A percentile compares a stretch with the other conserved stretches of the same genome.
Evolutionary conservation across 1,140 invertebrate species (phyloP).

Genomic region (Tetramorium alpestre): DNA sequence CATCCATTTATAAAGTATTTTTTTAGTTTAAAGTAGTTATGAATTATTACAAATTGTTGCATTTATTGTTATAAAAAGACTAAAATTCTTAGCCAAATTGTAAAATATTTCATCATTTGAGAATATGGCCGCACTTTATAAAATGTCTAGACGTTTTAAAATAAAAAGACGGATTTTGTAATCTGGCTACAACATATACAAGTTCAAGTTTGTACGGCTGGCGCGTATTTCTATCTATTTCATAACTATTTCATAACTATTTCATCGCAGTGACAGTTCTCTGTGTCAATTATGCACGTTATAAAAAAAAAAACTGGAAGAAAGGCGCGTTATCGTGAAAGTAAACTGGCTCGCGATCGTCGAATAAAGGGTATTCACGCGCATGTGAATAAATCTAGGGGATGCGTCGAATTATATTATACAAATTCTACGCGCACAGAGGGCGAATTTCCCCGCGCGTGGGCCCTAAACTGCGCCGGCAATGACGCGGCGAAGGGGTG

Average conservation of each 20-base stretch:
- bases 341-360: background rate
- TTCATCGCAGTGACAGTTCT: background rate
- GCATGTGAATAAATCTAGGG: background rate
- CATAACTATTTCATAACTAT: background rate
- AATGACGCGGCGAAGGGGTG: conserved; percentile 67
- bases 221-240: background rate
- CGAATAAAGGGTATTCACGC: background rate
- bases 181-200: background rate
- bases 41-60: no score
- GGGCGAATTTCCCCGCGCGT: conserved; percentile 62
- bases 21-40: no score
- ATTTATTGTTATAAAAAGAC: no score
- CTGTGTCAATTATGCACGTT: background rate
- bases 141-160: no score
- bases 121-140: no score
- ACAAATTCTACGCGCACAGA: conserved; percentile 17
- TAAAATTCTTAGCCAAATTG: no score
- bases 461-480: conserved; percentile 63
- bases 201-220: background rate
- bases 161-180: no score
- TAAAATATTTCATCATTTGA: no score
- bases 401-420: conserved; percentile 15
- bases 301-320: background rate
- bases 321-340: background rate
- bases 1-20: no score